Evolutionary conservation across 2,113 vertebrate genomes (phyloP), one percentile per base, ranked within the genome.

Genomic region (Formicarius rufipectus): DNA sequence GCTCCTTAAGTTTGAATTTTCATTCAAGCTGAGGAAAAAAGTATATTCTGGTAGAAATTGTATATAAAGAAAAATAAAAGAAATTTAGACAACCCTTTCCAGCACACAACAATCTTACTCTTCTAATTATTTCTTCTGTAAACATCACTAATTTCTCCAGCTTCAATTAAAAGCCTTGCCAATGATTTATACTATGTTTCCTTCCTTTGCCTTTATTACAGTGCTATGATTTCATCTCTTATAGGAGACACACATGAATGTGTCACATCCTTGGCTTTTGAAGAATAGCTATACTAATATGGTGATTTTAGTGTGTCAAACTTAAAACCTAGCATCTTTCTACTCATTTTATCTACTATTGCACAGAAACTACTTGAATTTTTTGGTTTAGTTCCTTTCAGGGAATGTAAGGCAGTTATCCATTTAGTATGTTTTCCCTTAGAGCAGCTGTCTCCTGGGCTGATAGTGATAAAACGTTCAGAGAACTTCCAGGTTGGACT

Each of bases 211-310:
- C 35, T 86, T 80, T n/a, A 58, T 42, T 79, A 2, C 7, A 55
- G 21, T 9, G 17, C 12, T 89, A 28, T 8, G 23, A 62, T 58
- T 77, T 84, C 15, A 35, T 35, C 28, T 83, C 12, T 85, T 35
- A 66, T 3, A 64, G 9, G 5, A 8, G 9, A 85, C 5, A 7
- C 3, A 16, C 0, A 1, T 33, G 52, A 79, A 37, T 8, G 5
- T 15, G 3, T 58, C 49, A 64, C 7, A 66, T 12, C 6, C n/a
- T 28, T 30, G 8, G 28, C 27, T 50, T 88, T 69, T 77, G 27
- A 90, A 77, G 14, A 80, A 35, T 28, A 89, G 24, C 33, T 59
- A 10, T 39, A 6, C 3, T 62, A 49, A 67, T 10, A 30, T 0
- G 4, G 33, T 50, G 25, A 33, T 35, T 90, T 79, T 59, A 39